Base-by-base conservation (phyloP, 2,888 invertebrate species). In the Rhodophaea formosa region DNA sequence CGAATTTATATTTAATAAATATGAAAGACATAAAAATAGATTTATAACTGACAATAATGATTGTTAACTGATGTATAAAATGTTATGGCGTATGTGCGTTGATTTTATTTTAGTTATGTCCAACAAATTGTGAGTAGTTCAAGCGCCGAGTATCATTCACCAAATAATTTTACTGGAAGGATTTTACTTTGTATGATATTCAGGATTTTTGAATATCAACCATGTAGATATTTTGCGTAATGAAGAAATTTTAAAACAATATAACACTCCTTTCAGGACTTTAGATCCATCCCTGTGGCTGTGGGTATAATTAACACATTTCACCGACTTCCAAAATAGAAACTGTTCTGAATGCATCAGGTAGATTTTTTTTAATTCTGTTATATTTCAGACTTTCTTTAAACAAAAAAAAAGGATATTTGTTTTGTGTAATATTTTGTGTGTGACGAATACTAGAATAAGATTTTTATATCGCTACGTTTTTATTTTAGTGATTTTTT, bases 31-130 rank as follows among this genome's bases (percentile, higher is more conserved):
- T 86, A 88, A 86, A 86, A 88, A 88, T 90, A 90, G 89, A 80
- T 89, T 84, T 91, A 90, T 91, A 90, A 89, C 89, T 86, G 91
- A 91, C 91, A 91, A 91, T 91, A 91, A 91, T 91, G 91, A 89
- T 91, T 90, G 91, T 91, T 91, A 91, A 86, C 87, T 90, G 91
- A 88, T 91, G 88, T 89, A 84, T 88, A 86, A 87, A 86, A 82
- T 89, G 88, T 90, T 91, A 88, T 79, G 82, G 78, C 81, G 88
- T 86, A 84, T 82, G 86, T 79, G 80, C 70, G 86, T 82, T 84
- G 66, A 77, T 84, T 86, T 86, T 79, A 78, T 78, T 83, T 86
- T 72, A 73, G 75, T 82, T 80, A 82, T 80, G 80, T 83, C 77
- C 79, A 81, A 77, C 72, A 76, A 74, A 71, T 69, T 67, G 69